A percentile compares a stretch with the other conserved stretches of the same genome.
Conservation (phyloP, 30 jellyfish, hydroid and myxozoan genomes). For the Turritopsis rubra region DNA sequence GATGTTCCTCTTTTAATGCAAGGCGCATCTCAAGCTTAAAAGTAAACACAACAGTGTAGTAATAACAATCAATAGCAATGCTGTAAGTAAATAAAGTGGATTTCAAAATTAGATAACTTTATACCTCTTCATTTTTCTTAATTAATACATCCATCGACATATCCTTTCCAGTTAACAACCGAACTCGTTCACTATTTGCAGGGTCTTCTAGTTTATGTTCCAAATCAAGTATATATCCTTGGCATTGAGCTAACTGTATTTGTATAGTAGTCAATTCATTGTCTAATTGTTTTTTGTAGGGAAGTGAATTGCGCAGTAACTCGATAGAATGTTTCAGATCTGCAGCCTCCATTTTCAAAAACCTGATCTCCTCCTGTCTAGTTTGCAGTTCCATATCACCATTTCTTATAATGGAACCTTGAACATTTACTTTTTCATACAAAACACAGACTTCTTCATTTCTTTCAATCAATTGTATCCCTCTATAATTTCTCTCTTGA, state of each 20-base stretch:
- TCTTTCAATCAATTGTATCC: conserved; percentile 68
- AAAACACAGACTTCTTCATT: conserved; percentile 89
- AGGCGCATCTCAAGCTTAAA: conserved; percentile 60
- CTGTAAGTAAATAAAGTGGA: too few species aligned
- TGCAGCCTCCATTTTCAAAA: conserved; percentile 64
- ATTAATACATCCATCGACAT: conserved; percentile 51
- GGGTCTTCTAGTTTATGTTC: conserved; percentile 72
- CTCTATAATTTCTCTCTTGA: conserved; percentile 72
- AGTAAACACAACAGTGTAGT: not conserved
- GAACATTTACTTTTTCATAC: conserved; percentile 74
- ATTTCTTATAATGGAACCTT: conserved; percentile 68
- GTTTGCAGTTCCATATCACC: conserved; percentile 73
- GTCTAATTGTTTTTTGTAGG: conserved; percentile 51
- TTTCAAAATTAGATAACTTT: not conserved
- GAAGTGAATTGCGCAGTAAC: conserved; percentile 26
- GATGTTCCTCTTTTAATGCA: conserved; percentile 62
- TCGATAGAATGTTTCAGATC: conserved; percentile 29
- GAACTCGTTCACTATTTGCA: conserved; percentile 47
- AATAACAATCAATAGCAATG: not conserved
- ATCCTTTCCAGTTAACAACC: conserved; percentile 74
- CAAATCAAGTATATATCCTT: conserved; percentile 53
- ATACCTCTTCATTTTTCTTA: conserved; percentile 55
- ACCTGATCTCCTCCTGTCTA: conserved; percentile 82
- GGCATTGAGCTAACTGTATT: conserved; percentile 77
- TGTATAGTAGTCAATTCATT: conserved; percentile 63